Conservation (phyloP, 1,140 invertebrate species). For the Chymomyza costata region DNA sequence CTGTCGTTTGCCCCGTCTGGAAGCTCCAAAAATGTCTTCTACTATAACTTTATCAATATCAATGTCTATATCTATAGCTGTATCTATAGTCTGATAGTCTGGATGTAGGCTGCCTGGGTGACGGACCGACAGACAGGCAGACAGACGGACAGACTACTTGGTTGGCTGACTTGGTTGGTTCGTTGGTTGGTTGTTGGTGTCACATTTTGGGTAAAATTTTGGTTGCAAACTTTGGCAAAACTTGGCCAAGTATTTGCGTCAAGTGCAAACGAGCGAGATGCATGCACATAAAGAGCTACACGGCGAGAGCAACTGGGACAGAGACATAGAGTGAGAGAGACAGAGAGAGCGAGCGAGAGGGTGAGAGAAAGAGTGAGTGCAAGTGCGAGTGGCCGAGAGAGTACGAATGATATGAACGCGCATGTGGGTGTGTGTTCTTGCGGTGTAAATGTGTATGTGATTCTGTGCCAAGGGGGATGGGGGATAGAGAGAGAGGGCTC, state of each 20-base stretch:
- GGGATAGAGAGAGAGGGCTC: neutral
- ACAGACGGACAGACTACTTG: constrained; percentile 3
- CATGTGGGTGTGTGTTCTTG: constrained; percentile 36
- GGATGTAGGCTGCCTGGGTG: constrained; percentile 13
- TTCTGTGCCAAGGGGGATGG: neutral
- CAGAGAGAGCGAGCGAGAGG: neutral
- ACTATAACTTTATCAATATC: constrained; percentile 25
- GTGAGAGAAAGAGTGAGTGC: neutral
- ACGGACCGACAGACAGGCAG: neutral
- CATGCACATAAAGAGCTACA: constrained; percentile 12
- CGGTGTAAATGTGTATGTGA: constrained; percentile 8
- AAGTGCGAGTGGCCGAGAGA: constrained; percentile 31
- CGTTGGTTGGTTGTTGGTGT: constrained; percentile 69
- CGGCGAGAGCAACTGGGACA: neutral
- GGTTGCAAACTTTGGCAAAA: constrained; percentile 73
- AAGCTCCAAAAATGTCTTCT: constrained; percentile 11
- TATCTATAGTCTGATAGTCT: neutral
- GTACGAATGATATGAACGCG: too few relatives aligned
- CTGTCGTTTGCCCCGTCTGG: neutral
- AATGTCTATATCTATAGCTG: constrained; percentile 14
- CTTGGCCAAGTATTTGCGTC: constrained; percentile 71
- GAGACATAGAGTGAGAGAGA: constrained; percentile 31
- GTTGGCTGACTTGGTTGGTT: constrained; percentile 50
- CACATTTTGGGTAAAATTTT: constrained; percentile 73
- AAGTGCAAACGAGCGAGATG: constrained; percentile 38